Percentiles rank a stretch among this genome's conserved stretches.
phyloP scores from a whole-genome alignment of 2,888 invertebrate genomes.

The Leptogaster cylindrica region DNA sequence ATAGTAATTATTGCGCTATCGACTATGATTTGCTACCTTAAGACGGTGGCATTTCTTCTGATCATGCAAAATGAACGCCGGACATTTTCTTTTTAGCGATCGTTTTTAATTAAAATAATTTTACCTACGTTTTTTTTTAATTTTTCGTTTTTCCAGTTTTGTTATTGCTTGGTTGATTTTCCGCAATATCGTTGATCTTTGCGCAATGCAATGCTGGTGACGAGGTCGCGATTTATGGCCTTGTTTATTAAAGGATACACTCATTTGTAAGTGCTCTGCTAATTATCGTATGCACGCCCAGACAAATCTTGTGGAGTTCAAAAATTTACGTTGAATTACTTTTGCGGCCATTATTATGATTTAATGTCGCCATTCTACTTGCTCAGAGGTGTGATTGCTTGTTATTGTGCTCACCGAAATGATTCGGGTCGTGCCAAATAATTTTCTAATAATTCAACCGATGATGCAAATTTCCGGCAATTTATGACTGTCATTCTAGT shows the following conservation, averaged over 20 bases:
- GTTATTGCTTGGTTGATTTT: too few species aligned
- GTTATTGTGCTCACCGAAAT: background rate
- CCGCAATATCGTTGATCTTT: background rate
- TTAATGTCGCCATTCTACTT: background rate
- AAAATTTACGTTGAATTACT: background rate
- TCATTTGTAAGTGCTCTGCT: slow-evolving; percentile 23
- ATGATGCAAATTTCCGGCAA: slow-evolving; percentile 28
- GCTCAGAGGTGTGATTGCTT: background rate
- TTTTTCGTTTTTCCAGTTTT: background rate
- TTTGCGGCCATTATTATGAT: slow-evolving; percentile 27
- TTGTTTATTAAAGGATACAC: slow-evolving; percentile 37
- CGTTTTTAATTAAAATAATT: slow-evolving; percentile 44
- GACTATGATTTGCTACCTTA: slow-evolving; percentile 3
- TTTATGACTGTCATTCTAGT: slow-evolving; percentile 28
- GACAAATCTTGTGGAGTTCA: background rate
- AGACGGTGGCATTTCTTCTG: slow-evolving; percentile 23
- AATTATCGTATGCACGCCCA: slow-evolving; percentile 9
- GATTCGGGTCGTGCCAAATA: slow-evolving; percentile 10
- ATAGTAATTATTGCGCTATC: slow-evolving; percentile 35
- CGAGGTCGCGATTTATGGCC: slow-evolving; percentile 38
- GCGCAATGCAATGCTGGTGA: slow-evolving; percentile 12
- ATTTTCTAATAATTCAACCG: slow-evolving; percentile 35
- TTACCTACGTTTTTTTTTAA: background rate
- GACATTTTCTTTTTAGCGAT: slow-evolving; percentile 39
- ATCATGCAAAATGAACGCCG: slow-evolving; percentile 41